Evolutionary conservation across 2,888 invertebrate genomes (phyloP).

Genomic region (Psylliodes chrysocephalus): DNA sequence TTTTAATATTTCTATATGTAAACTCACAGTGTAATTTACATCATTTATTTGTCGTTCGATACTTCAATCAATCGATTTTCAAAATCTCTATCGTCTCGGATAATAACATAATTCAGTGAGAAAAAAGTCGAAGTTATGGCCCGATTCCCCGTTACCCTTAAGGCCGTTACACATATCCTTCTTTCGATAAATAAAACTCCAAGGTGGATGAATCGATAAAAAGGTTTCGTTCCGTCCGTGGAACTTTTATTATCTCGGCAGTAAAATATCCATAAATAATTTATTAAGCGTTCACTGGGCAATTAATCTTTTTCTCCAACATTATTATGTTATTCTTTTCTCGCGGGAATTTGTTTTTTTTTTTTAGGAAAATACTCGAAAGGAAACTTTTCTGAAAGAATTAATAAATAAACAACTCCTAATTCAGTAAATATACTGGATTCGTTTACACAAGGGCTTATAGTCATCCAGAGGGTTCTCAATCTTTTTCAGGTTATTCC

Average conservation of each 20-base stretch:
- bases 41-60: no score
- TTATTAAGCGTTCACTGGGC: conserved; percentile 24
- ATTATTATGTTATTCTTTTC: conserved; percentile 2
- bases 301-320: conserved; percentile 25
- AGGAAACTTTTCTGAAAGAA: neutral
- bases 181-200: conserved; percentile 12
- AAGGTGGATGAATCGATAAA: conserved; percentile 23
- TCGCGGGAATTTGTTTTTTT: neutral
- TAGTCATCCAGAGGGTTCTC: no score
- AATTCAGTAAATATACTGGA: no score
- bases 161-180: neutral
- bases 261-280: conserved; percentile 31
- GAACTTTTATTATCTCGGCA: conserved; percentile 25
- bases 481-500: no score
- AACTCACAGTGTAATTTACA: no score
- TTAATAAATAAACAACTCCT: neutral
- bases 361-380: neutral
- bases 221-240: conserved; percentile 4
- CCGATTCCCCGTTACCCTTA: neutral
- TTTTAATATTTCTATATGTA: no score
- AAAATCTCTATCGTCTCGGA: no score
- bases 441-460: no score
- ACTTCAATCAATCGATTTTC: no score
- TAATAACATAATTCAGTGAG: no score
- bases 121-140: neutral